phyloP scores from a whole-genome alignment of 2,113 vertebrate genomes.

The Cyprinodon variegatus region DNA sequence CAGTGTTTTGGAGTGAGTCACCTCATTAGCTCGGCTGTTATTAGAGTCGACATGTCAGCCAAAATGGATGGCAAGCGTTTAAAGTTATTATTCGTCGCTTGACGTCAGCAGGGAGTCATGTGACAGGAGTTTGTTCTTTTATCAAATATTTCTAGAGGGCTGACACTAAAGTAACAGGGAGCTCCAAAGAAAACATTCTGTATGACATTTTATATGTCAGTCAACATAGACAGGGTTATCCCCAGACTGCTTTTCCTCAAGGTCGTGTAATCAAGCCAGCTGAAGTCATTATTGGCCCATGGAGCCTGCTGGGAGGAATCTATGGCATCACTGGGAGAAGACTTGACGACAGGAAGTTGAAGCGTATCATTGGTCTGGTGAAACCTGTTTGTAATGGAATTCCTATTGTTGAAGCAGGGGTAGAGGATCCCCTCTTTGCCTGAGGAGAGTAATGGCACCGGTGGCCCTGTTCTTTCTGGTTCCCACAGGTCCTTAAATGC shows the following conservation, averaged over 20 bases:
- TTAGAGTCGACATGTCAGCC: conserved; percentile 6
- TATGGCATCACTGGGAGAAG: conserved; percentile 56
- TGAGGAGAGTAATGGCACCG: conserved; percentile 65
- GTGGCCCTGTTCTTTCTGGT: conserved; percentile 46
- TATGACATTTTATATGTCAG: conserved; percentile 60
- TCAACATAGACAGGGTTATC: conserved; percentile 47
- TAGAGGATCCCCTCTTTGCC: conserved; percentile 71
- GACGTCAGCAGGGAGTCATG: conserved; percentile 54
- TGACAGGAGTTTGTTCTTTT: conserved; percentile 50
- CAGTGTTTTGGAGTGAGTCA: neutral
- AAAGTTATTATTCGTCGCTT: conserved; percentile 25
- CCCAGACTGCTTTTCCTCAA: conserved; percentile 48
- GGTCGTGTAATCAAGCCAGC: conserved; percentile 64
- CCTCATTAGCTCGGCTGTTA: conserved; percentile 6
- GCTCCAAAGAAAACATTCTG: conserved; percentile 63
- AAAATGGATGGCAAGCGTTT: conserved; percentile 32
- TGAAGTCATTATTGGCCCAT: conserved; percentile 47
- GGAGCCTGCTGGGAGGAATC: conserved; percentile 68
- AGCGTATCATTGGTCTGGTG: conserved; percentile 56
- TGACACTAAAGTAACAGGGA: conserved; percentile 59
- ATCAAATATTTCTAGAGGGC: conserved; percentile 65
- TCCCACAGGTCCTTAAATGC: conserved; percentile 24
- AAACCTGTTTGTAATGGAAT: conserved; percentile 79
- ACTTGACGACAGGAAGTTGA: conserved; percentile 67
- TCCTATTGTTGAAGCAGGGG: conserved; percentile 62